Conservation (phyloP, 2,888 invertebrate genomes). For the Ormia ochracea region DNA sequence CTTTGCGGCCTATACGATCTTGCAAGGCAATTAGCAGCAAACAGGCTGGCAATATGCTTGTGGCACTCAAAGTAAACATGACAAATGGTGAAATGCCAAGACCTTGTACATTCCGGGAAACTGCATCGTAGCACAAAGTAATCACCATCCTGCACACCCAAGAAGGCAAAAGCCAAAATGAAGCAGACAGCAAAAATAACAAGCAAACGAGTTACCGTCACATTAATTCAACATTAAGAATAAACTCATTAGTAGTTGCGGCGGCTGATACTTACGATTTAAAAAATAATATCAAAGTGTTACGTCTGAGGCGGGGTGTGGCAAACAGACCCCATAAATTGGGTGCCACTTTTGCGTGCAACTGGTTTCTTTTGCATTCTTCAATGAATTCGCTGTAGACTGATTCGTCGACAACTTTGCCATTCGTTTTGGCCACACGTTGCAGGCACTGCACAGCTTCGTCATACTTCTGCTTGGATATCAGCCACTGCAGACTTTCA, state of each 20-base stretch:
- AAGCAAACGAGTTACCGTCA: constrained; percentile 11
- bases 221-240: constrained; percentile 42
- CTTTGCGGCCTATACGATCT: constrained; percentile 78
- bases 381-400: constrained; percentile 69
- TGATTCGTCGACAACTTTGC: constrained; percentile 74
- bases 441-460: constrained; percentile 78
- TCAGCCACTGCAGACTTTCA: constrained; percentile 81
- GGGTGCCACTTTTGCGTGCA: constrained; percentile 64
- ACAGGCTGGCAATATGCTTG: constrained; percentile 80
- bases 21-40: constrained; percentile 76
- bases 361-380: constrained; percentile 68
- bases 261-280: constrained; percentile 79
- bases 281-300: constrained; percentile 78
- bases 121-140: constrained; percentile 80
- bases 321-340: constrained; percentile 78
- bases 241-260: constrained; percentile 24
- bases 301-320: constrained; percentile 78
- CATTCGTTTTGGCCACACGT: constrained; percentile 79
- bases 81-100: constrained; percentile 79
- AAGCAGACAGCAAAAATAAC: neutral
- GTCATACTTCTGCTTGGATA: constrained; percentile 78
- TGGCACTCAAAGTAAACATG: constrained; percentile 79
- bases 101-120: constrained; percentile 80
- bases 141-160: constrained; percentile 78
- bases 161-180: neutral